A percentile compares a stretch with the other conserved stretches of the same genome.
Evolutionary conservation across 2,113 vertebrate species (phyloP).

Genomic region (Epinephelus lanceolatus): DNA sequence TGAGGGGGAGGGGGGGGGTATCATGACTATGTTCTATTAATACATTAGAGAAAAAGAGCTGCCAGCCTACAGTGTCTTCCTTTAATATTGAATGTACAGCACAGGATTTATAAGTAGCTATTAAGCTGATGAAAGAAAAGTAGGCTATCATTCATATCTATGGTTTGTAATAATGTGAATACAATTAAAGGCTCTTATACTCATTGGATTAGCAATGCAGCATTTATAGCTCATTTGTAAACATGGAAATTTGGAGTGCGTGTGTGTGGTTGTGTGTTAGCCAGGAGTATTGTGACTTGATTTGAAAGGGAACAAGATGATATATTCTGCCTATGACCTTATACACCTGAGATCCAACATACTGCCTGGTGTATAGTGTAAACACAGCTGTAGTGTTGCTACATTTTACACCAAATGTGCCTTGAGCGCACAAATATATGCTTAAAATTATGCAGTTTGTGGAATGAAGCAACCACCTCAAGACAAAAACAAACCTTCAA

Average conservation of each 20-base stretch:
- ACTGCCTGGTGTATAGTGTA: neutral
- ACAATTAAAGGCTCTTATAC: constrained; percentile 21
- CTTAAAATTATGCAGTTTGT: neutral
- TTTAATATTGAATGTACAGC: constrained; percentile 66
- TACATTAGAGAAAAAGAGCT: constrained; percentile 88
- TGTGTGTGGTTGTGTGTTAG: neutral
- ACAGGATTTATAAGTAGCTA: constrained; percentile 60
- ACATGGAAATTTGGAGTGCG: constrained; percentile 48
- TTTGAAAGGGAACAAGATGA: neutral
- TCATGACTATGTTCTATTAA: constrained; percentile 93
- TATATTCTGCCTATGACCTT: constrained; percentile 33
- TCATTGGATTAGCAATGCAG: constrained; percentile 31
- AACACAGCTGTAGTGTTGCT: neutral
- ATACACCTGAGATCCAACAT: neutral
- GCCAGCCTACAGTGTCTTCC: constrained; percentile 71
- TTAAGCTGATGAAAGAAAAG: constrained; percentile 56
- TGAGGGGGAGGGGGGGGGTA: constrained; percentile 32
- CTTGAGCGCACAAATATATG: neutral
- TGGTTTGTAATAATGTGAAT: constrained; percentile 28
- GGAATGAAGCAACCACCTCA: neutral
- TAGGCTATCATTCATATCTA: constrained; percentile 44
- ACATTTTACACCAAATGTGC: neutral
- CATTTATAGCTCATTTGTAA: constrained; percentile 61
- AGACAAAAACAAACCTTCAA: neutral
- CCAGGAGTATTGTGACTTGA: neutral